phyloP scores from a whole-genome alignment of 2,888 invertebrate genomes.

The Aelia acuminata region DNA sequence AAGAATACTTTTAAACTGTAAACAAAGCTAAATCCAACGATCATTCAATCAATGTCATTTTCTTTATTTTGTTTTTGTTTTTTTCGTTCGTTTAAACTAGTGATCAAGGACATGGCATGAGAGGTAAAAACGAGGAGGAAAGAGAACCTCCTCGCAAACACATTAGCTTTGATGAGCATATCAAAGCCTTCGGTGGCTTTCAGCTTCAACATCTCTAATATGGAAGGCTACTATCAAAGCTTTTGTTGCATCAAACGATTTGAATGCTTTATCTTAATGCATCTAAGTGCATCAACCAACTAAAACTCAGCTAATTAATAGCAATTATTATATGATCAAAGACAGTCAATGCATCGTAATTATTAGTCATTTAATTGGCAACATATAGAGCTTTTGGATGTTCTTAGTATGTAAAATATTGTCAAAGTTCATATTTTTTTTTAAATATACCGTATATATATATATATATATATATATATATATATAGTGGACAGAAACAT shows the following conservation, averaged over 20 bases:
- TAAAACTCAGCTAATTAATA: too few relatives aligned
- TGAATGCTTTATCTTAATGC: neutral
- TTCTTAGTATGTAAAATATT: too few relatives aligned
- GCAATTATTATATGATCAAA: neutral
- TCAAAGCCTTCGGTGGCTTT: constrained; percentile 11
- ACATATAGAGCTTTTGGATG: too few relatives aligned
- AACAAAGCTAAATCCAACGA: too few relatives aligned
- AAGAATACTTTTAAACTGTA: too few relatives aligned
- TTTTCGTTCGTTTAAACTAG: neutral
- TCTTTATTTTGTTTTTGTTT: neutral
- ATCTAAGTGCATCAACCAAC: neutral
- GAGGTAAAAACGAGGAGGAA: neutral
- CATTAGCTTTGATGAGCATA: neutral
- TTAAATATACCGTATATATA: too few relatives aligned
- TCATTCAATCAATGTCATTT: too few relatives aligned
- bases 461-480: too few relatives aligned
- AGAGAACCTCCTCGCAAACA: neutral
- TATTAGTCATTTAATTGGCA: neutral
- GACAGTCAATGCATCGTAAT: neutral
- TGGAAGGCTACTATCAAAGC: neutral
- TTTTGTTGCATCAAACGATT: neutral
- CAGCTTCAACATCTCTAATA: neutral
- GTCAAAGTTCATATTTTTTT: too few relatives aligned
- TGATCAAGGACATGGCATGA: neutral
- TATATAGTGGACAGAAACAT: too few relatives aligned